Evolutionary conservation across 1,140 invertebrate species (phyloP), one percentile per base, ranked within the genome.

Genomic region (Paramacrobiotus metropolitanus): DNA sequence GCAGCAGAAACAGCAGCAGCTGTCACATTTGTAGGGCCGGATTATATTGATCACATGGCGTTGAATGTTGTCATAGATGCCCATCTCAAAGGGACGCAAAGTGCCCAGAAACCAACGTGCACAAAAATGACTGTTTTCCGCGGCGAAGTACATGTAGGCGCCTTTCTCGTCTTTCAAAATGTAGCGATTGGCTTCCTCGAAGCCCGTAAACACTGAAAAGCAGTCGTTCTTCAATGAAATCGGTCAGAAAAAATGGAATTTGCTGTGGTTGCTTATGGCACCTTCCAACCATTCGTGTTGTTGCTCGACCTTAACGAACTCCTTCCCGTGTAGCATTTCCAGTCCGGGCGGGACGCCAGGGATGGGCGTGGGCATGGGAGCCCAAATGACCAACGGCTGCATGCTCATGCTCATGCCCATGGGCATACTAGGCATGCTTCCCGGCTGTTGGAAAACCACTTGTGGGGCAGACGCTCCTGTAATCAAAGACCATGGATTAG

Each of bases 121-220:
- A 63, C 83, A 84, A 65, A 81, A 82, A 70, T 84, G 82, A 44
- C 82, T 85, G 62, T 89, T 82, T 76, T 93, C 89, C 2, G 80
- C 79, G 24, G 87, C 85, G 69, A 80, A 83, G 70, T 83, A 92
- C 1, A 93, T 77, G 68, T 83, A 85, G 70, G 89, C 84, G 1
- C 86, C 71, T 80, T 72, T 55, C 59, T 64, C 69, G 64, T 79
- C 88, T 72, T 83, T 84, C 21, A 89, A 76, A 2, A 80, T 80
- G 72, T 85, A 89, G 72, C 87, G 89, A 69, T 90, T 91, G 67
- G 84, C 82, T n/a, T 84, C 87, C 73, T 90, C 86, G 74, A 83
- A 89, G n/a, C 85, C 85, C 63, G 80, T 81, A 65, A 86, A 80
- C 21, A 81, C 83, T 82, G 67, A 61, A 70, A 70, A 64, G n/a